A percentile compares a stretch with the other conserved stretches of the same genome.
Conservation (phyloP, 1,140 invertebrate species). For the Oedothorax gibbosus region DNA sequence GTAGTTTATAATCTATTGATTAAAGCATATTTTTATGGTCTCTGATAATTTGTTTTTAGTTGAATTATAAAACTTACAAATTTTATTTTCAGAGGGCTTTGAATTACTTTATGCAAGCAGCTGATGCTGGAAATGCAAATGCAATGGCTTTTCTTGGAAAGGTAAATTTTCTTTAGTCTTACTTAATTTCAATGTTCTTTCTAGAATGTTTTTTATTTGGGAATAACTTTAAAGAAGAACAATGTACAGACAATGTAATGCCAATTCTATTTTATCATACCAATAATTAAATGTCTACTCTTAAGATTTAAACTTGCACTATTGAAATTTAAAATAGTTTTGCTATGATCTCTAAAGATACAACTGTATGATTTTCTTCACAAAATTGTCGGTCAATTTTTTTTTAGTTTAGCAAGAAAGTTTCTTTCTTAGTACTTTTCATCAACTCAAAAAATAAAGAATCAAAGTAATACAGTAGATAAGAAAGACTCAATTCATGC, state of each 20-base stretch:
- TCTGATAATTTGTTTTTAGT: background rate
- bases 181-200: slow-evolving; percentile 9
- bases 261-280: no score
- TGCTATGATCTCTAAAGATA: no score
- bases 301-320: no score
- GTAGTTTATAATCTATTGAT: no score
- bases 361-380: background rate
- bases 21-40: no score
- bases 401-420: background rate
- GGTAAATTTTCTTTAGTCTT: slow-evolving; percentile 70
- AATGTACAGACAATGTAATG: no score
- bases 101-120: slow-evolving; percentile 94
- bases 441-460: background rate
- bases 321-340: no score
- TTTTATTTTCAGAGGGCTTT: slow-evolving; percentile 77
- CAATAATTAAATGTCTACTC: no score
- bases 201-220: no score
- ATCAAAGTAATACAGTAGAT: background rate
- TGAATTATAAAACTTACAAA: background rate
- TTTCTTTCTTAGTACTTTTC: background rate
- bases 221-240: no score
- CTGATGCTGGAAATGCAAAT: slow-evolving; percentile 93
- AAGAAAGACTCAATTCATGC: background rate
- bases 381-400: background rate
- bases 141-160: slow-evolving; percentile 98